Evolutionary conservation across 1,140 invertebrate genomes (phyloP).

Genomic region (Manduca sexta): DNA sequence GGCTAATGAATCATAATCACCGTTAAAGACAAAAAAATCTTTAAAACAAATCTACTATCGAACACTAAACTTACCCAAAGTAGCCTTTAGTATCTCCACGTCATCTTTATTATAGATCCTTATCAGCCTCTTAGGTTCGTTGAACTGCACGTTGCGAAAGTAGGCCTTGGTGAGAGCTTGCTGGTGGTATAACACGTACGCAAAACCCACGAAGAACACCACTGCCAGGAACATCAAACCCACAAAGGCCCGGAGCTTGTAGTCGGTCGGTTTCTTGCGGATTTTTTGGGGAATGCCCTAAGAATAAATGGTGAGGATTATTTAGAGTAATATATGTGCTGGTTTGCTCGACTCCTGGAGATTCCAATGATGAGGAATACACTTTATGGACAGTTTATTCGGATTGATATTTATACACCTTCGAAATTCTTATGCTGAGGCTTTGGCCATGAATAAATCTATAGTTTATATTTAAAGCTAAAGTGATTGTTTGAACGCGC

Average conservation of each 20-base stretch:
- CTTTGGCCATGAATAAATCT: no score
- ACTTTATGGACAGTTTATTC: no score
- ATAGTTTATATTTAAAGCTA: no score
- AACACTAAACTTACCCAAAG: constrained; percentile 79
- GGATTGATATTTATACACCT: no score
- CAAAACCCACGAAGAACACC: constrained; percentile 86
- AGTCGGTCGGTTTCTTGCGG: constrained; percentile 78
- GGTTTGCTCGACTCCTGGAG: no score
- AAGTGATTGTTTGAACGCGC: no score
- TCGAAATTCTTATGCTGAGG: no score
- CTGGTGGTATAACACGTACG: constrained; percentile 87
- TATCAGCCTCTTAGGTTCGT: constrained; percentile 83
- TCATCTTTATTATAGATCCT: constrained; percentile 82
- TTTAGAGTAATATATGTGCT: not conserved
- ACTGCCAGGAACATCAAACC: constrained; percentile 86
- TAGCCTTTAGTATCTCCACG: constrained; percentile 80
- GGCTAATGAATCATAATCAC: no score
- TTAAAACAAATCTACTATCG: no score
- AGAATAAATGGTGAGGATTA: constrained; percentile 12
- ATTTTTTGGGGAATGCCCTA: constrained; percentile 73
- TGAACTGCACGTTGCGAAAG: constrained; percentile 89
- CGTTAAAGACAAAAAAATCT: no score
- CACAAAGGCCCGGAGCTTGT: constrained; percentile 87
- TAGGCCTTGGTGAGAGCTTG: constrained; percentile 86
- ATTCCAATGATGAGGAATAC: no score